phyloP scores from a whole-genome alignment of 1,140 invertebrate genomes.

The Homarus americanus region DNA sequence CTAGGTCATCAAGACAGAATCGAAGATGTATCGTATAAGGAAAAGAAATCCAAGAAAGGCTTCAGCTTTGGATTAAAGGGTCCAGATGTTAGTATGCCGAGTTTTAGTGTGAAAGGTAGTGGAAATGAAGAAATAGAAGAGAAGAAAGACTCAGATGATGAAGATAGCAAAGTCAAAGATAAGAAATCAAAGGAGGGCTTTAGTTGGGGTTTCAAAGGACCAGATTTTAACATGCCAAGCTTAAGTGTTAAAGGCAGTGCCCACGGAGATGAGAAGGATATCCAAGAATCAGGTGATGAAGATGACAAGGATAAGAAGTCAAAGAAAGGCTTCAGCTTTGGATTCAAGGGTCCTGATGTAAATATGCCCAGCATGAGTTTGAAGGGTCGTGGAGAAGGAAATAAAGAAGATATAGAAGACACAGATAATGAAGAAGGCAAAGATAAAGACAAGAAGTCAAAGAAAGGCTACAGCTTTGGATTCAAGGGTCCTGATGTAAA shows the following conservation, averaged over 20 bases:
- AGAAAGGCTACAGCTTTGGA: slow-evolving; percentile 31
- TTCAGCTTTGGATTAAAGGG: slow-evolving; percentile 36
- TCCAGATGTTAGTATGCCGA: slow-evolving; percentile 36
- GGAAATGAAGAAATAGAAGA: background rate
- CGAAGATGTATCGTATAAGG: background rate
- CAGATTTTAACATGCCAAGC: slow-evolving; percentile 29
- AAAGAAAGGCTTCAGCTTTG: slow-evolving; percentile 44
- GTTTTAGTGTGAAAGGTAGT: background rate
- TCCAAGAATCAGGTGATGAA: slow-evolving; percentile 1
- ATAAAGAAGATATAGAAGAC: background rate
- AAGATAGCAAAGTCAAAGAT: background rate
- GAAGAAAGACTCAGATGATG: background rate
- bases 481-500: slow-evolving; percentile 32
- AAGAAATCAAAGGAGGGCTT: slow-evolving; percentile 20
- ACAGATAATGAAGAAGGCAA: slow-evolving; percentile 13
- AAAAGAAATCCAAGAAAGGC: background rate
- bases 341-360: slow-evolving; percentile 56
- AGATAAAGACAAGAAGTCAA: slow-evolving; percentile 9
- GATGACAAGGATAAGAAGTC: background rate
- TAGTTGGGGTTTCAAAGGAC: slow-evolving; percentile 33
- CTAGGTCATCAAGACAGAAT: too few species aligned
- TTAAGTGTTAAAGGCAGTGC: slow-evolving; percentile 7
- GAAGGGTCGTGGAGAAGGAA: background rate
- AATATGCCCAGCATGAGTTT: slow-evolving; percentile 40
- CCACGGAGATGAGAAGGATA: background rate